Evolutionary conservation across 1,140 invertebrate species (phyloP).

Genomic region (Sesamia nonagrioides): DNA sequence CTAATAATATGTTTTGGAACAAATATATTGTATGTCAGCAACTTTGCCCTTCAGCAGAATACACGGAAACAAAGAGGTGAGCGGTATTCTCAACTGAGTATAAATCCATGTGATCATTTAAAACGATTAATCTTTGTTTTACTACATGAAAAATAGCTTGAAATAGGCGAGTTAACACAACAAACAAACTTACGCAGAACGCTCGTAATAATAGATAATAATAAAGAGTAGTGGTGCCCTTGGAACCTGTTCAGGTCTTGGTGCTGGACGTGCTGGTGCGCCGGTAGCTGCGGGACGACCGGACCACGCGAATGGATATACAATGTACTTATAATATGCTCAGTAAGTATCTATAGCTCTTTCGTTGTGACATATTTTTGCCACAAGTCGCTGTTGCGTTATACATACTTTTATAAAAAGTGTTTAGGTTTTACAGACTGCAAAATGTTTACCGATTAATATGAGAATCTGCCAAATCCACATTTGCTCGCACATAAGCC

Average conservation of each 20-base stretch:
- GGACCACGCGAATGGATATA: not conserved
- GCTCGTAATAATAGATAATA: not conserved
- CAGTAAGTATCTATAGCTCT: not conserved
- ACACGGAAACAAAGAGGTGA: too few species aligned
- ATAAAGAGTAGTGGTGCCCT: not conserved
- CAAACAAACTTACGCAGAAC: not conserved
- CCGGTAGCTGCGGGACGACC: conserved; percentile 24
- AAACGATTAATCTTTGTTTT: not conserved
- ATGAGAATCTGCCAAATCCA: too few species aligned
- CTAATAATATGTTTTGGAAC: too few species aligned
- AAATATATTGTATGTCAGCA: too few species aligned
- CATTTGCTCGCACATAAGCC: too few species aligned
- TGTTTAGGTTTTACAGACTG: too few species aligned
- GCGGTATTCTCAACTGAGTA: not conserved
- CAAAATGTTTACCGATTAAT: too few species aligned
- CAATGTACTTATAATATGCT: too few species aligned
- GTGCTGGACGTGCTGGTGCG: not conserved
- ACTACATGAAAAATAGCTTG: not conserved
- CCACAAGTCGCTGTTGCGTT: too few species aligned
- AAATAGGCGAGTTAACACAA: not conserved
- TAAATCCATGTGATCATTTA: not conserved
- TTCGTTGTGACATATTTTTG: not conserved
- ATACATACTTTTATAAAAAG: too few species aligned
- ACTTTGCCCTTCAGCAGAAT: too few species aligned
- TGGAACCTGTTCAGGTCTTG: not conserved